Evolutionary conservation across 1,140 invertebrate species (phyloP).

Genomic region (Zophobas morio): DNA sequence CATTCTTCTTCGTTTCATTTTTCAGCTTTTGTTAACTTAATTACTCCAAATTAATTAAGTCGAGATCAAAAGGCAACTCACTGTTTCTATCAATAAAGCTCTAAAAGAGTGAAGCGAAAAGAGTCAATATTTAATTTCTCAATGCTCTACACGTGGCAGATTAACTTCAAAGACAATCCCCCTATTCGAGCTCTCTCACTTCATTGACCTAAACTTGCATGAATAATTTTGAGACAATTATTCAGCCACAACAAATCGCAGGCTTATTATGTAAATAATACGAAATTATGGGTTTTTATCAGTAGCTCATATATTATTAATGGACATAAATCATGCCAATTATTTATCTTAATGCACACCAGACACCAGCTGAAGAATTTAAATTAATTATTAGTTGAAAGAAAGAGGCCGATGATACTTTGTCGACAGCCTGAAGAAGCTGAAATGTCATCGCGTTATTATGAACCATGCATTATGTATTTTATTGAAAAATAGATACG

Average conservation of each 20-base stretch:
- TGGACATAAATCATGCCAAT: slow-evolving; percentile 34
- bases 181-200: not conserved
- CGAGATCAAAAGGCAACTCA: too few species aligned
- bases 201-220: not conserved
- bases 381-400: slow-evolving; percentile 21
- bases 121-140: too few species aligned
- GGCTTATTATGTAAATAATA: slow-evolving; percentile 27
- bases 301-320: slow-evolving; percentile 29
- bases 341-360: slow-evolving; percentile 33
- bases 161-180: not conserved
- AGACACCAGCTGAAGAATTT: slow-evolving; percentile 2
- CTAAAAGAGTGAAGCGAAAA: too few species aligned
- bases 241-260: slow-evolving; percentile 21
- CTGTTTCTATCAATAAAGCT: too few species aligned
- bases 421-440: slow-evolving; percentile 18
- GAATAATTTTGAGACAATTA: slow-evolving; percentile 30
- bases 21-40: too few species aligned
- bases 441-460: slow-evolving; percentile 22
- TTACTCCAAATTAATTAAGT: too few species aligned
- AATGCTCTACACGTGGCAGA: not conserved
- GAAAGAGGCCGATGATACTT: slow-evolving; percentile 1
- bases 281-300: slow-evolving; percentile 29
- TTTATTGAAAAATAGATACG: slow-evolving; percentile 4
- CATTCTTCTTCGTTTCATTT: too few species aligned
- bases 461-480: slow-evolving; percentile 27